A percentile compares a stretch with the other conserved stretches of the same genome.
Evolutionary conservation across 2,888 invertebrate genomes (phyloP).

Genomic region (Thera britannica): DNA sequence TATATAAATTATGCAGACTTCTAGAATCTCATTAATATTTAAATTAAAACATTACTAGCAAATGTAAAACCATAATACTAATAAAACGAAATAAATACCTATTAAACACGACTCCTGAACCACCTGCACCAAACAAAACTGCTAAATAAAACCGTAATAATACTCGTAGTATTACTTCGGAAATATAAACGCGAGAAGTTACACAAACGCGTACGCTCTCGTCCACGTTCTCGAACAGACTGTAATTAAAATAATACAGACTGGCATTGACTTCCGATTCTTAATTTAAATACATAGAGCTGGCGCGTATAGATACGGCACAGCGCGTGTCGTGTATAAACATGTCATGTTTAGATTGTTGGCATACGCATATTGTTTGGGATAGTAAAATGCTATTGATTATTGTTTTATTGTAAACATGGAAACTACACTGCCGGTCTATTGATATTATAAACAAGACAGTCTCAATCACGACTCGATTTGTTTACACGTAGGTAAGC

Average conservation of each 20-base stretch:
- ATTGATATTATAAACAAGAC: constrained; percentile 3
- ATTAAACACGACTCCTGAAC: constrained; percentile 4
- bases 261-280: constrained; percentile 43
- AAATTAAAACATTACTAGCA: background rate
- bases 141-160: constrained; percentile 9
- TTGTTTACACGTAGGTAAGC: background rate
- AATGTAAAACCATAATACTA: background rate
- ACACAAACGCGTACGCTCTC: constrained; percentile 24
- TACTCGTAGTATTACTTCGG: constrained; percentile 22
- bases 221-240: constrained; percentile 34
- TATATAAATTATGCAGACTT: background rate
- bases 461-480: background rate
- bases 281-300: constrained; percentile 33
- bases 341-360: constrained; percentile 32
- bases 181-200: constrained; percentile 30
- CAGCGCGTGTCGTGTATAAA: background rate
- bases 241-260: constrained; percentile 31
- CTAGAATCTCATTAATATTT: background rate
- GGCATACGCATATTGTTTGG: constrained; percentile 10
- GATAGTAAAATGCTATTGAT: constrained; percentile 14
- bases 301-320: constrained; percentile 18
- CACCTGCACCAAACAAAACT: constrained; percentile 10
- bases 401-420: constrained; percentile 23
- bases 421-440: background rate
- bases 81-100: constrained; percentile 18